These are phyloP conservation scores for Heliconius charithonia DNA, from an alignment of 2,888 invertebrate genomes.

Conservation along the genomic window DNA sequence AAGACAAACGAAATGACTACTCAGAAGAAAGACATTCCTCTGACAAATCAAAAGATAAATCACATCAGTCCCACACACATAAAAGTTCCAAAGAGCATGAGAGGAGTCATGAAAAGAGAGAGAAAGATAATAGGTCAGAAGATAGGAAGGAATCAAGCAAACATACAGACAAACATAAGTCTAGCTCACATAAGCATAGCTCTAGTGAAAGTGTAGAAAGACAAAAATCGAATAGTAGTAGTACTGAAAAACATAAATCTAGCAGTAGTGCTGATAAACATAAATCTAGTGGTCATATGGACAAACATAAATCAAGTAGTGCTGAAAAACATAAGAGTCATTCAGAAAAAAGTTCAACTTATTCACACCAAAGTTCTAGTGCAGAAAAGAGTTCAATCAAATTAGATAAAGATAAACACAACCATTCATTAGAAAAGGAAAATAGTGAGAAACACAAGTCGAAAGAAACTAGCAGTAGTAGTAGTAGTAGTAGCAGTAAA, in stretches of 20 bases:
- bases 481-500: constrained; percentile 57
- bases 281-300: constrained; percentile 58
- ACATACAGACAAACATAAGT: constrained; percentile 42
- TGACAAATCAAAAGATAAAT: constrained; percentile 63
- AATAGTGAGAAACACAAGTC: constrained; percentile 60
- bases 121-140: constrained; percentile 44
- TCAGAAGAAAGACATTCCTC: constrained; percentile 57
- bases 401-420: constrained; percentile 57
- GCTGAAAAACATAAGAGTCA: constrained; percentile 57
- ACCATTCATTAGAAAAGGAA: constrained; percentile 63
- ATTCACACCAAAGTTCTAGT: constrained; percentile 59
- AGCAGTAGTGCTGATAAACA: constrained; percentile 60
- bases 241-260: constrained; percentile 48
- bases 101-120: constrained; percentile 40
- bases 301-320: constrained; percentile 57
- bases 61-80: constrained; percentile 60
- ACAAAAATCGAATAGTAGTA: constrained; percentile 52
- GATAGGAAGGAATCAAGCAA: constrained; percentile 45
- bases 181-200: constrained; percentile 41
- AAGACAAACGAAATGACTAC: constrained; percentile 55
- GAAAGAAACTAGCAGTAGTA: constrained; percentile 54
- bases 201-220: constrained; percentile 55
- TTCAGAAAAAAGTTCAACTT: constrained; percentile 58
- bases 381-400: constrained; percentile 54
- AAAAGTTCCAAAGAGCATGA: constrained; percentile 49